Percentiles rank a stretch among this genome's conserved stretches.
These are phyloP conservation scores for Microctenopoma lineatum DNA, from an alignment of 2,797 vertebrate species.

Conservation along the genomic window DNA sequence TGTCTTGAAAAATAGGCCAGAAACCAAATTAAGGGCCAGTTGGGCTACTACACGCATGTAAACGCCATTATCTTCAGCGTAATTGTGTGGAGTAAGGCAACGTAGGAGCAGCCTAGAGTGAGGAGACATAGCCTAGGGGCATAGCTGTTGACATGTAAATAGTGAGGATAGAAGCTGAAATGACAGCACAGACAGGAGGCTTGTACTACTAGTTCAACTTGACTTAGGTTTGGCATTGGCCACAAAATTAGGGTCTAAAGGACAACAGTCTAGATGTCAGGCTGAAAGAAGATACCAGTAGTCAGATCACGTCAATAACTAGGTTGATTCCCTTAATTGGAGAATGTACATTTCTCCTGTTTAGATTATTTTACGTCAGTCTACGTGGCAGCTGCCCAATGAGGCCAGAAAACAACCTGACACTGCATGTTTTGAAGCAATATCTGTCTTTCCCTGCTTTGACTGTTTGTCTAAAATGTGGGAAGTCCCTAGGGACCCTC, in stretches of 20 bases:
- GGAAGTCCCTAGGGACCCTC: neutral
- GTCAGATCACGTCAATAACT: conserved; percentile 65
- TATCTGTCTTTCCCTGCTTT: conserved; percentile 4
- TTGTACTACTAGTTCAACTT: conserved; percentile 50
- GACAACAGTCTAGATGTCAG: conserved; percentile 68
- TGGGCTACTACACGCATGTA: conserved; percentile 56
- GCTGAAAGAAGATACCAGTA: conserved; percentile 35
- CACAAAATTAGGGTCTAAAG: conserved; percentile 64
- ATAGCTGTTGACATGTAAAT: conserved; percentile 75
- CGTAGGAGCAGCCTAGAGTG: conserved; percentile 49
- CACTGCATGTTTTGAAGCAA: conserved; percentile 19
- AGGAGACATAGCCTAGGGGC: conserved; percentile 70
- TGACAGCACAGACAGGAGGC: conserved; percentile 76
- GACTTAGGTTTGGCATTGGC: conserved; percentile 63
- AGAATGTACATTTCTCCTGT: conserved; percentile 60
- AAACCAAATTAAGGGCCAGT: conserved; percentile 79
- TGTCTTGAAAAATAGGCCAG: conserved; percentile 79
- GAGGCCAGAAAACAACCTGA: conserved; percentile 26
- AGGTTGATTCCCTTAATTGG: conserved; percentile 72
- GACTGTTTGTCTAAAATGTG: neutral
- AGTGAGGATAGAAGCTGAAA: conserved; percentile 62
- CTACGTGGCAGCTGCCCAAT: conserved; percentile 39
- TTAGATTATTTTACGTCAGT: conserved; percentile 42
- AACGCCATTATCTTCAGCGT: conserved; percentile 73
- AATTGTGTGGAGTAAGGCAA: conserved; percentile 69